A percentile compares a stretch with the other conserved stretches of the same genome.
phyloP scores from a whole-genome alignment of 2,888 invertebrate genomes.

The Acleris holmiana region DNA sequence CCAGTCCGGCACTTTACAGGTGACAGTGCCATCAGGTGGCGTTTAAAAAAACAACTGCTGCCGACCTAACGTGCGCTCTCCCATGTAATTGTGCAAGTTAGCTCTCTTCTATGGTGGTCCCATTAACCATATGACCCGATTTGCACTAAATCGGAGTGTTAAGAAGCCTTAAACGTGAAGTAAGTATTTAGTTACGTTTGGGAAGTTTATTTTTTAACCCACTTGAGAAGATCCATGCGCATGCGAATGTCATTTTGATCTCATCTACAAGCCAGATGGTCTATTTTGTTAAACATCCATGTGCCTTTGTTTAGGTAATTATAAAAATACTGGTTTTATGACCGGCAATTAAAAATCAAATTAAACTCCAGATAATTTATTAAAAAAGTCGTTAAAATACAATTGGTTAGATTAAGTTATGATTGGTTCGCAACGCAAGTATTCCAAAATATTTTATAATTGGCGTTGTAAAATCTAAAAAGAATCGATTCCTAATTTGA shows the following conservation, averaged over 20 bases:
- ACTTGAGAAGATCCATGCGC: conserved; percentile 4
- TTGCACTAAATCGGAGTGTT: conserved; percentile 30
- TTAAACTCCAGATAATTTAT: conserved; percentile 15
- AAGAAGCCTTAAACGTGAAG: conserved; percentile 50
- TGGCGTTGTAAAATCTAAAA: conserved; percentile 8
- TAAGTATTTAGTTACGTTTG: conserved; percentile 19
- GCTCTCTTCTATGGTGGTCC: conserved; percentile 54
- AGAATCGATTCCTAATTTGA: background rate
- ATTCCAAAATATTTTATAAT: conserved; percentile 13
- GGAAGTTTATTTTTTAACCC: conserved; percentile 4
- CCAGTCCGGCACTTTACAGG: conserved; percentile 35
- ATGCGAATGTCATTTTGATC: conserved; percentile 7
- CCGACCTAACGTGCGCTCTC: conserved; percentile 51
- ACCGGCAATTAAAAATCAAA: conserved; percentile 12
- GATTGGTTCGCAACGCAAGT: background rate
- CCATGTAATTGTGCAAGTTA: conserved; percentile 55
- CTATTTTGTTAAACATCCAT: conserved; percentile 8
- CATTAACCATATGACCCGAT: conserved; percentile 58
- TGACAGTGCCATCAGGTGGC: conserved; percentile 35
- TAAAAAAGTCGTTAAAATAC: conserved; percentile 21
- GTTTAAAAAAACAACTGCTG: conserved; percentile 34
- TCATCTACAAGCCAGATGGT: conserved; percentile 13
- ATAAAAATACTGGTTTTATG: conserved; percentile 24
- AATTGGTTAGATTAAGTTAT: conserved; percentile 23
- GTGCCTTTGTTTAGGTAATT: conserved; percentile 27